Conservation (phyloP, 2,888 invertebrate genomes). For the Leucania comma region DNA sequence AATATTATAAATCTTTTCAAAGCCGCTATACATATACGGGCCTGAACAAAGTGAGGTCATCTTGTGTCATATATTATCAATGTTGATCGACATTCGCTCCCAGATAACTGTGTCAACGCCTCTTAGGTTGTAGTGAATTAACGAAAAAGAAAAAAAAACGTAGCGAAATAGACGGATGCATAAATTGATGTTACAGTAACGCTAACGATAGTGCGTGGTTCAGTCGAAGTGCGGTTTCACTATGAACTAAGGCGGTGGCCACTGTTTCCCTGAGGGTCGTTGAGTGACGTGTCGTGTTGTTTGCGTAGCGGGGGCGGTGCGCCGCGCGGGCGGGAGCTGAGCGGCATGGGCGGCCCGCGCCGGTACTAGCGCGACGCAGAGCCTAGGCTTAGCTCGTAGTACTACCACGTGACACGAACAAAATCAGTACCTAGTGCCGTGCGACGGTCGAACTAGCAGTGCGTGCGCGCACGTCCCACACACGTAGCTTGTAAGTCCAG, state of each 20-base stretch:
- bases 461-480: conserved; percentile 59
- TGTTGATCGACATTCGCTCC: conserved; percentile 63
- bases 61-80: conserved; percentile 51
- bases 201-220: conserved; percentile 31
- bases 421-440: conserved; percentile 58
- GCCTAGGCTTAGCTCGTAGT: conserved; percentile 63
- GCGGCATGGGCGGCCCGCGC: conserved; percentile 84
- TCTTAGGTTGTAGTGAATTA: conserved; percentile 75
- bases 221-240: conserved; percentile 58
- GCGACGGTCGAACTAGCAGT: conserved; percentile 56
- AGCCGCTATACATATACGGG: conserved; percentile 51
- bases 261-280: conserved; percentile 52
- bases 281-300: conserved; percentile 68
- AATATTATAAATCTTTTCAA: conserved; percentile 45
- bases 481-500: conserved; percentile 68
- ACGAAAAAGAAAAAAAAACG: conserved; percentile 9
- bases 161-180: conserved; percentile 33
- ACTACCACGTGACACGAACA: conserved; percentile 61
- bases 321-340: conserved; percentile 76
- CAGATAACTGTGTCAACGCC: conserved; percentile 72
- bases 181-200: conserved; percentile 15
- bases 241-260: conserved; percentile 71
- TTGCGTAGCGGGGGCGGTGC: conserved; percentile 83
- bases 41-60: conserved; percentile 45
- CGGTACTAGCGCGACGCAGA: conserved; percentile 79